Evolutionary conservation across 2,797 vertebrate species (phyloP).

Genomic region (Psittacula derbiana): DNA sequence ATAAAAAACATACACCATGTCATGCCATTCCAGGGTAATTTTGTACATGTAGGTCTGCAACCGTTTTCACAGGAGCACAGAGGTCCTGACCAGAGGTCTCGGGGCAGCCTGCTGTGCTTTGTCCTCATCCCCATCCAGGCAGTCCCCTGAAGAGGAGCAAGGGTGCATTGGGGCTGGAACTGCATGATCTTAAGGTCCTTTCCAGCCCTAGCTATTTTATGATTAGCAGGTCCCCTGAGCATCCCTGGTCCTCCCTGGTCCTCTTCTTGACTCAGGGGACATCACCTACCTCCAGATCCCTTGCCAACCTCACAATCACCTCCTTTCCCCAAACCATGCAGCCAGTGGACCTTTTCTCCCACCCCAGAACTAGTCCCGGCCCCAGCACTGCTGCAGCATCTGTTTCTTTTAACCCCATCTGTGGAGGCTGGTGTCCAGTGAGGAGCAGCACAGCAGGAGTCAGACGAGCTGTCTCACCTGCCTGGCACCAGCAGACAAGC

Average conservation of each 20-base stretch:
- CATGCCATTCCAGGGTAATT: rapidly evolving
- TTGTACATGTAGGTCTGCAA: rapidly evolving
- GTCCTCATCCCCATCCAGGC: neutral
- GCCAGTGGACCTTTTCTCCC: neutral
- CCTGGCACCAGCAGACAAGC: neutral
- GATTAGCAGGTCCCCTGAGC: neutral
- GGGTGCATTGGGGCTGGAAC: neutral
- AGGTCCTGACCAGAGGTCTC: neutral
- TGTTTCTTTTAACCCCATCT: neutral
- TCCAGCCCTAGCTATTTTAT: neutral
- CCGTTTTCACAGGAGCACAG: neutral
- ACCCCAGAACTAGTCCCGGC: neutral
- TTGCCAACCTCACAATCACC: neutral
- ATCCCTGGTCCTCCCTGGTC: neutral
- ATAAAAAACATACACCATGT: rapidly evolving
- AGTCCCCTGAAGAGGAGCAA: neutral
- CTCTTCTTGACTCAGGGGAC: neutral
- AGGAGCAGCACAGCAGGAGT: rapidly evolving
- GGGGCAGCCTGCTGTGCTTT: neutral
- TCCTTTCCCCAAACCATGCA: rapidly evolving
- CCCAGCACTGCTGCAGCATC: neutral
- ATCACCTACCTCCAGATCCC: rapidly evolving
- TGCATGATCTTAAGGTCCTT: neutral
- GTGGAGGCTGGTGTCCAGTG: neutral
- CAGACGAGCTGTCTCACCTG: neutral